Base-by-base conservation (phyloP, 2,113 vertebrate species). In the Atherinomorus stipes region DNA sequence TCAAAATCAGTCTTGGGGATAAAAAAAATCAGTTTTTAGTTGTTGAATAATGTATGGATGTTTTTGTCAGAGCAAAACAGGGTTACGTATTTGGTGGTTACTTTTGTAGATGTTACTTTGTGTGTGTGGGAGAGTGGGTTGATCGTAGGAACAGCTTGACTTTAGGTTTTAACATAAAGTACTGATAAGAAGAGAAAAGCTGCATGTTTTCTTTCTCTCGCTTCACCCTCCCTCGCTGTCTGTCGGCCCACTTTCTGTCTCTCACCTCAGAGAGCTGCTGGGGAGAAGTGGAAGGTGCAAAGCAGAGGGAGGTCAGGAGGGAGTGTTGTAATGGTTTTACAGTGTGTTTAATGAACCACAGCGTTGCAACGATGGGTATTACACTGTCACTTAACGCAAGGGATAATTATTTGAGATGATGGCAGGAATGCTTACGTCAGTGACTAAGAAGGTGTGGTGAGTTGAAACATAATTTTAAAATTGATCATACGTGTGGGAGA, bases 181-280 rank as follows among this genome's bases (percentile, higher is more conserved):
- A 10, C 67, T 75, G 85, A 90, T 90, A 90, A 91, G 80, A 76
- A 72, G 59, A 83, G 73, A 75, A 62, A 70, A 72, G 64, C 64
- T 2, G 64, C 13, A 31, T 64, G 49, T 26, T 54, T 51, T 69
- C 38, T 26, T 38, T 34, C n/a, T 28, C 42, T 64, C 58, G 10
- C 15, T 13, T 72, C 61, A 28, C 69, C 68, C 72, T 78, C 74
- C 73, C 64, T 58, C 56, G 67, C 51, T 49, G 16, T 60, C 31
- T 70, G 31, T 40, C 52, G 12, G 8, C 56, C 75, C 72, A 74
- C 61, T 83, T 71, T 85, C 42, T 53, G 64, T 70, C 60, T 74
- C 65, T 80, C 81, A 79, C 76, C 71, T 84, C 71, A 26, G 42
- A 59, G 61, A 78, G 59, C 53, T 68, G 56, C 26, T 42, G 16